phyloP scores from a whole-genome alignment of 2,888 invertebrate species.

The Cosmia pyralina region DNA sequence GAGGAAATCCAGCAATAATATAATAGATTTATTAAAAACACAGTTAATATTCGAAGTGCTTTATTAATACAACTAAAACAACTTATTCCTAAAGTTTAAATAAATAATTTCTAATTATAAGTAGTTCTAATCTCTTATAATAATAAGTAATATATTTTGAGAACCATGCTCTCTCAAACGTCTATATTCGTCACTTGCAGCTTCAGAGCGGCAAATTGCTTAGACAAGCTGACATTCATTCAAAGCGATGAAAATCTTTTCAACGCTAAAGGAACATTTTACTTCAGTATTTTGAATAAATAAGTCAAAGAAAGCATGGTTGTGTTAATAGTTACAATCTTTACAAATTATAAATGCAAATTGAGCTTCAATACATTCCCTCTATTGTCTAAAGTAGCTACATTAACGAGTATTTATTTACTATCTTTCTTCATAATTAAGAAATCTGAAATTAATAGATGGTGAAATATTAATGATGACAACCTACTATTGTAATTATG shows the following conservation, averaged over 20 bases:
- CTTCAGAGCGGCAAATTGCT: neutral
- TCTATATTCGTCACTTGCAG: neutral
- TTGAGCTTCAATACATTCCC: slow-evolving; percentile 67
- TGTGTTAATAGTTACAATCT: slow-evolving; percentile 47
- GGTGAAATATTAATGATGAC: neutral
- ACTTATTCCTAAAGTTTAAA: slow-evolving; percentile 45
- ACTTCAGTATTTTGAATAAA: neutral
- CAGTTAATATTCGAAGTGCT: slow-evolving; percentile 47
- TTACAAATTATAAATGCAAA: slow-evolving; percentile 78
- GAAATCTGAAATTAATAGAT: neutral
- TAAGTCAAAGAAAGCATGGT: slow-evolving; percentile 63
- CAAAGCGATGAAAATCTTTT: neutral
- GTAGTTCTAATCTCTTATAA: slow-evolving; percentile 17
- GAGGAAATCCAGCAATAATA: neutral
- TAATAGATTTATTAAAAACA: slow-evolving; percentile 2
- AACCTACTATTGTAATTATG: neutral
- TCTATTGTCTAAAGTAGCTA: slow-evolving; percentile 13
- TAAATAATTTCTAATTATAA: slow-evolving; percentile 47
- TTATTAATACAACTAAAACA: slow-evolving; percentile 58
- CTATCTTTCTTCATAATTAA: slow-evolving; percentile 5
- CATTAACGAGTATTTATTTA: slow-evolving; percentile 45
- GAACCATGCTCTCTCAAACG: slow-evolving; percentile 64
- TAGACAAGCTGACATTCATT: neutral
- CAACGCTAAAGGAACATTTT: neutral
- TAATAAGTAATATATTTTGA: slow-evolving; percentile 20